Evolutionary conservation across 2,888 invertebrate species (phyloP), one percentile per base, ranked within the genome.

Genomic region (Dinocampus coccinellae): DNA sequence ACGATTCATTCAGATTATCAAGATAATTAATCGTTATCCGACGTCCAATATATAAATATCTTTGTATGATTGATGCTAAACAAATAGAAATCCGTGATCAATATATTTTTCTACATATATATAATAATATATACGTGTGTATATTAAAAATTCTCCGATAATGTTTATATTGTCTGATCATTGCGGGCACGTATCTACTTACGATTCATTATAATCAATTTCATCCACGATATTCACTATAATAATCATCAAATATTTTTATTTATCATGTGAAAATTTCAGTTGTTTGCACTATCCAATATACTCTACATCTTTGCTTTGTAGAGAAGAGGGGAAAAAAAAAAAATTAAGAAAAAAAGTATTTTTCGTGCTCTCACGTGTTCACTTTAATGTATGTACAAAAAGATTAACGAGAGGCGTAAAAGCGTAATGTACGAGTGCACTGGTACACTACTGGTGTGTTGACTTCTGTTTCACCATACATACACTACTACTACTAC

Each of bases 1-100:
- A 75, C 61, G 16, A 29, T 53, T 29, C 63, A 62, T 69, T 74
- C 69, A 61, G 68, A 74, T 76, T 72, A 74, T 74, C 55, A 63
- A 47, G 65, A 69, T 72, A 75, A 76, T 76, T 76, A 76, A 76
- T 75, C 74, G 75, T 71, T 60, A 47, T 61, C 60, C 62, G 60
- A 36, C 58, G 26, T 34, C 55, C 26, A 39, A 57, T 47, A 26
- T 47, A 52, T 47, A 53, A 20, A 26, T 29, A 52, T 16, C 33
- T 16, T 33, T 52, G 36, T 24, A 22, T n/a, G n/a, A 57, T 57
- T 4, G 29, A 13, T 13, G 26, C 16, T 13, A 57, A 24, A 57
- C 13, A n/a, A 4, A 6, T 57, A 13, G 16, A 55, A 16, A 55
- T 22, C 11, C 7, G 55, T 55, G 55, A n/a, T n/a, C n/a, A n/a